Percentiles rank a stretch among this genome's conserved stretches.
phyloP scores from a whole-genome alignment of 1,140 invertebrate species.

The Cotesia vestalis region DNA sequence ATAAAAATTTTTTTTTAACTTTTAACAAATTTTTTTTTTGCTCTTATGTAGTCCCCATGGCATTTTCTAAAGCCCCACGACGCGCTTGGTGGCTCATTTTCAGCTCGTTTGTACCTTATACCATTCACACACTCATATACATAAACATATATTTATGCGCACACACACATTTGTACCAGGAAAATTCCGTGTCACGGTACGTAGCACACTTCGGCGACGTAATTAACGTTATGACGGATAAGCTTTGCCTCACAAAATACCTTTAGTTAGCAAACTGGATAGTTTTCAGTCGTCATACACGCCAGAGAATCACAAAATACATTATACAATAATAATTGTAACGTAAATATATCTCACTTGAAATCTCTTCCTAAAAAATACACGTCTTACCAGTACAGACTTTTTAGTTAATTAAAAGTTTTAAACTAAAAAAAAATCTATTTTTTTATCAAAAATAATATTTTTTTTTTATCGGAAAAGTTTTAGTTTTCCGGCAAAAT shows the following conservation, averaged over 20 bases:
- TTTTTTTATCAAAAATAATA: too few relatives aligned
- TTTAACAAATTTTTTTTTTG: too few relatives aligned
- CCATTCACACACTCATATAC: not conserved
- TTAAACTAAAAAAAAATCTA: too few relatives aligned
- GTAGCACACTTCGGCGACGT: constrained; percentile 49
- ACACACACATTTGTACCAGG: too few relatives aligned
- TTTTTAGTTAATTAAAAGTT: too few relatives aligned
- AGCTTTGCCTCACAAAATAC: constrained; percentile 42
- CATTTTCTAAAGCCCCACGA: constrained; percentile 19
- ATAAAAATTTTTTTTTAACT: too few relatives aligned
- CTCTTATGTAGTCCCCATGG: not conserved
- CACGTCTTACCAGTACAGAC: too few relatives aligned
- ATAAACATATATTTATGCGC: too few relatives aligned
- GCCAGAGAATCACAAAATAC: not conserved
- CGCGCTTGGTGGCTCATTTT: constrained; percentile 34
- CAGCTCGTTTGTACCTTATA: constrained; percentile 23
- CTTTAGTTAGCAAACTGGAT: constrained; percentile 52
- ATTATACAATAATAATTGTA: not conserved
- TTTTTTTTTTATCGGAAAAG: too few relatives aligned
- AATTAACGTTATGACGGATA: constrained; percentile 55
- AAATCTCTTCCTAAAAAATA: too few relatives aligned
- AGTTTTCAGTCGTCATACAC: constrained; percentile 46
- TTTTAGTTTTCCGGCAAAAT: too few relatives aligned
- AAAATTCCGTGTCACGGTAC: constrained; percentile 26
- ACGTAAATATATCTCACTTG: too few relatives aligned